These are phyloP conservation scores for Trichacis sp. DNA, from an alignment of 2,888 invertebrate genomes.

Conservation along the genomic window DNA sequence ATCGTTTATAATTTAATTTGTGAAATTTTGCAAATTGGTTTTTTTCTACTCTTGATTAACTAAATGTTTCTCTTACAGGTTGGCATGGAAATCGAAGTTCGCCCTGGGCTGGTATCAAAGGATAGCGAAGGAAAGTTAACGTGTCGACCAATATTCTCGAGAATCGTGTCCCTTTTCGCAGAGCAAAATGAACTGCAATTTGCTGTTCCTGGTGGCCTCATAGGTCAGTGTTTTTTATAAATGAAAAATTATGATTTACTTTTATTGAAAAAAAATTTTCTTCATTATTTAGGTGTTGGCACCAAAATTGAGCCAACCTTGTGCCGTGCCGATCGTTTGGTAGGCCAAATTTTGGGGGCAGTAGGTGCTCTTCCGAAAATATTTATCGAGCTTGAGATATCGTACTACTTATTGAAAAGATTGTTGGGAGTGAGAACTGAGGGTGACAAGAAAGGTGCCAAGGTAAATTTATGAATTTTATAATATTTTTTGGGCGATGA, in stretches of 20 bases:
- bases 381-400: constrained; percentile 97
- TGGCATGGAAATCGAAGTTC: constrained; percentile 98
- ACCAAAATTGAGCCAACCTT: constrained; percentile 99
- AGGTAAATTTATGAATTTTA: too few species aligned
- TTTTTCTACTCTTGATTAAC: too few species aligned
- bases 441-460: constrained; percentile 98
- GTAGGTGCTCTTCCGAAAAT: constrained; percentile 97
- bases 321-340: constrained; percentile 97
- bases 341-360: constrained; percentile 93
- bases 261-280: not conserved
- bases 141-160: constrained; percentile 96
- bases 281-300: constrained; percentile 79
- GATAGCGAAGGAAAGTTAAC: constrained; percentile 95
- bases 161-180: constrained; percentile 96
- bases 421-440: constrained; percentile 97
- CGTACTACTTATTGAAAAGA: constrained; percentile 95
- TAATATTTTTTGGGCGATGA: too few species aligned
- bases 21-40: too few species aligned
- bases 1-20: too few species aligned
- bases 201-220: constrained; percentile 99
- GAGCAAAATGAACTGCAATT: constrained; percentile 99
- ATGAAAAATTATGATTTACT: not conserved
- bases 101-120: constrained; percentile 97
- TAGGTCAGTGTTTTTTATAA: constrained; percentile 73
- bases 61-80: too few species aligned